Evolutionary conservation across 1,140 invertebrate genomes (phyloP), one percentile per base, ranked within the genome.

Genomic region (Drosophila nasuta): DNA sequence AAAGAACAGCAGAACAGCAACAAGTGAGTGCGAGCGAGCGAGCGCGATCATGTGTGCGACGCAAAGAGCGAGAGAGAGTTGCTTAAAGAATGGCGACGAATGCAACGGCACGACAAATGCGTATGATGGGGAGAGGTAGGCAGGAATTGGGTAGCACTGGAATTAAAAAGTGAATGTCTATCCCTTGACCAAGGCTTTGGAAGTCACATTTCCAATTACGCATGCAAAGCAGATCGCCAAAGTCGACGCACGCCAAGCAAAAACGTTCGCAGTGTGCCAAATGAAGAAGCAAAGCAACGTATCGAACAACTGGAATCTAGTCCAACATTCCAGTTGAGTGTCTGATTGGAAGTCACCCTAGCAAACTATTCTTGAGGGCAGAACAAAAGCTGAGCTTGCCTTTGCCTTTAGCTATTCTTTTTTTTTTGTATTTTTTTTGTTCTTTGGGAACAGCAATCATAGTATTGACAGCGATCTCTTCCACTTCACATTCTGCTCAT

Each of bases 101-200:
- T 75, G 72, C 72, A 63, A 43, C 33, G 57, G 8, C 66, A 75
- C 43, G 66, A 13, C 15, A 11, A 69, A 54, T 62, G 58, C 48
- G 57, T 70, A 52, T 63, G 72, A 15, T 2, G 8, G 6, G 35
- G 20, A 11, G 35, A 5, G 38, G 38, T 8, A 8, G 2, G 35
- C 6, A 38, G 8, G 35, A 38, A 38, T 38, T 25, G 25, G 15
- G 49, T 11, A 51, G 13, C 38, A 33, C n/a, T n/a, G 13, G 30
- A 4, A 28, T 38, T 33, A 49, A 85, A 75, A 85, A 85, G 82
- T 86, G 82, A 86, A 86, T 73, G 82, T 72, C 64, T 62, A 56
- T 77, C 66, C 82, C 78, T 85, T 86, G 78, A 85, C 75, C 82
- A 75, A 65, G 49, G 48, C 20, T 59, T 54, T 20, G 11, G 5